Evolutionary conservation across 2,113 vertebrate species (phyloP), one percentile per base, ranked within the genome.

Genomic region (Campylorhamphus procurvoides): DNA sequence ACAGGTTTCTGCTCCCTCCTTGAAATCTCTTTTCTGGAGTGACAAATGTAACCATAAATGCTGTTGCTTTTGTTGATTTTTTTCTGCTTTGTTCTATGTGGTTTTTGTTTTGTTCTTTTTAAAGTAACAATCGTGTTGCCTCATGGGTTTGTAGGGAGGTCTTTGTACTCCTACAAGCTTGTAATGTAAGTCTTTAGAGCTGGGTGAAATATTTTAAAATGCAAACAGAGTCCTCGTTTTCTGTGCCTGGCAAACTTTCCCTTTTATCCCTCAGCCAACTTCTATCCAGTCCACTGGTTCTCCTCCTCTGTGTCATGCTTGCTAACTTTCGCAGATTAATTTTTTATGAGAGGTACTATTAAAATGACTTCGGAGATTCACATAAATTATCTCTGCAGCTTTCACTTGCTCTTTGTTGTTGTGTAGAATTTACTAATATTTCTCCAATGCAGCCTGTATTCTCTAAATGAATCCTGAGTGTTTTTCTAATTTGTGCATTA

Each of bases 201-300:
- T 60, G 52, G 47, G 53, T 93, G n/a, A 47, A 77, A 60, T 79
- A 24, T 94, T 93, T 86, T 75, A 95, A 93, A 91, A 92, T 91
- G 84, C 84, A 90, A 80, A 66, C 15, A 62, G 67, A 90, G 40
- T 86, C 72, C 63, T 94, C 52, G 53, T 96, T 92, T 95, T 87
- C 60, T 64, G 55, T 89, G 71, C 37, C 74, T 95, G 79, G 79
- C 79, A 90, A 97, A 96, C 90, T 96, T 96, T 95, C 76, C 67
- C 64, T 83, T 95, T 94, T 84, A 90, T 96, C 44, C 81, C 56
- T 90, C 71, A 87, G 81, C 94, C 87, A 95, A 74, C 74, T 88
- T 94, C 60, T 96, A 50, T 96, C 74, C 93, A 93, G 91, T 64
- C 94, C 96, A 94, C 47, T 95, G 95, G 39, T 89, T 96, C 94